Percentiles rank a stretch among this genome's conserved stretches.
Evolutionary conservation across 1,140 invertebrate species (phyloP).

Genomic region (Drosophila repletoides): DNA sequence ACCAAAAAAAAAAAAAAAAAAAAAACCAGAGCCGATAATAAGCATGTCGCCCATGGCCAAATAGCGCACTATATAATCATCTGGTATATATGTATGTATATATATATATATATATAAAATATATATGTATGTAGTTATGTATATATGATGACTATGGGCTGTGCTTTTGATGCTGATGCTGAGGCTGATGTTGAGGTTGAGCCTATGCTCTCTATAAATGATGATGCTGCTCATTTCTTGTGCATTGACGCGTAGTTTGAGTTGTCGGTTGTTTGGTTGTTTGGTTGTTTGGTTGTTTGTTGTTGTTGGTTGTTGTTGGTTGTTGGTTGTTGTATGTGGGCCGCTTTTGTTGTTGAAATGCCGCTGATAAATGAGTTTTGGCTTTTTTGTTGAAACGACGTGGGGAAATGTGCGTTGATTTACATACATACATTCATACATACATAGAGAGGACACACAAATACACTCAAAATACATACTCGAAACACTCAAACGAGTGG

Average conservation of each 20-base stretch:
- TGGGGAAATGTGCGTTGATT: constrained; percentile 71
- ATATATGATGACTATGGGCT: background rate
- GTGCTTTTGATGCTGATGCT: background rate
- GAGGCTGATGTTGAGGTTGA: constrained; percentile 13
- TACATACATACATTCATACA: constrained; percentile 47
- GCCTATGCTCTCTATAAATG: constrained; percentile 59
- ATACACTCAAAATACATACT: constrained; percentile 25
- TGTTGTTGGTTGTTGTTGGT: constrained; percentile 28
- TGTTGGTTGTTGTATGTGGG: constrained; percentile 45
- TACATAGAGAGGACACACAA: constrained; percentile 4
- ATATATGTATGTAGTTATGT: background rate
- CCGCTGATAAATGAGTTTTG: constrained; percentile 74
- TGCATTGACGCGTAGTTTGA: constrained; percentile 46
- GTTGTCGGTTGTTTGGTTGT: constrained; percentile 14
- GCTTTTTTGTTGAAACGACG: constrained; percentile 67
- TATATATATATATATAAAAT: background rate
- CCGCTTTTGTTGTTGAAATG: constrained; percentile 66
- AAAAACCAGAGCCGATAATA: constrained; percentile 44
- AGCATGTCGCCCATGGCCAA: constrained; percentile 39
- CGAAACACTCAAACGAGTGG: constrained; percentile 24
- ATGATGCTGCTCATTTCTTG: constrained; percentile 72
- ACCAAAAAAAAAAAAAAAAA: background rate
- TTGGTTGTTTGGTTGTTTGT: constrained; percentile 24
- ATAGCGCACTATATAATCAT: constrained; percentile 59
- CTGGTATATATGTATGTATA: background rate